Percentiles rank a stretch among this genome's conserved stretches.
Evolutionary conservation across 1,140 invertebrate genomes (phyloP).

Genomic region (Hermatobates lingyangjiaoensis): DNA sequence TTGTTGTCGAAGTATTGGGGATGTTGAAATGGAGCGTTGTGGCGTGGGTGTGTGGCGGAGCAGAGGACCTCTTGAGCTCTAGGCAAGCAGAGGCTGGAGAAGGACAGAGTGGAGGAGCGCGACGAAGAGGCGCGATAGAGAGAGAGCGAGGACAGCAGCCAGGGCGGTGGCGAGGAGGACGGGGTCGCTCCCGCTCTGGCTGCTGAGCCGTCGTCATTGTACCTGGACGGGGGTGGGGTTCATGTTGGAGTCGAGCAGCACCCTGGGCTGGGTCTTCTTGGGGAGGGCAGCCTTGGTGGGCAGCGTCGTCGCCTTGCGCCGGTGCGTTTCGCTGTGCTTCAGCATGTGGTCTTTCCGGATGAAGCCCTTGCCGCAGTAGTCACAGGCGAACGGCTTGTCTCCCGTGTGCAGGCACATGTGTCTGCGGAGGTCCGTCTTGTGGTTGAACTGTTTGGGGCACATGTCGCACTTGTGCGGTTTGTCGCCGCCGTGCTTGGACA

Average conservation of each 20-base stretch:
- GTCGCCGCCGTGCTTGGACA: conserved; percentile 55
- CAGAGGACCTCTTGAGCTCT: too few species aligned
- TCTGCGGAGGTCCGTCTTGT: conserved; percentile 76
- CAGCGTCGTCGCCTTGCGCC: conserved; percentile 22
- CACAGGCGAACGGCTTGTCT: conserved; percentile 57
- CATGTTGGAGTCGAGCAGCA: conserved; percentile 1
- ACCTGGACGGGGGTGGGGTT: background rate
- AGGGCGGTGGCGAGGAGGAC: too few species aligned
- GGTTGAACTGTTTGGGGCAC: conserved; percentile 75
- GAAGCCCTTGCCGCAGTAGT: conserved; percentile 69
- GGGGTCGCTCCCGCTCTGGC: too few species aligned
- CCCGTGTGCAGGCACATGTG: conserved; percentile 66
- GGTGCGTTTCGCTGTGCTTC: conserved; percentile 78
- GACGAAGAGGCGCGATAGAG: too few species aligned
- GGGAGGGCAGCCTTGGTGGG: background rate
- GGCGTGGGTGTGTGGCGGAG: too few species aligned
- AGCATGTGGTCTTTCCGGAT: conserved; percentile 85
- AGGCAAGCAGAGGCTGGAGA: too few species aligned
- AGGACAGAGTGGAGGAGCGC: too few species aligned
- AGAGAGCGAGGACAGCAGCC: too few species aligned
- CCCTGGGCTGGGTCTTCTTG: conserved; percentile 4
- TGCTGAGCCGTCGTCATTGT: conserved; percentile 1
- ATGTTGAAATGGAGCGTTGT: too few species aligned
- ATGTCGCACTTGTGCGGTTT: conserved; percentile 75
- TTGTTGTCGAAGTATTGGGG: too few species aligned